Evolutionary conservation across 1,140 invertebrate species (phyloP).

Genomic region (Rhopalosiphum maidis): DNA sequence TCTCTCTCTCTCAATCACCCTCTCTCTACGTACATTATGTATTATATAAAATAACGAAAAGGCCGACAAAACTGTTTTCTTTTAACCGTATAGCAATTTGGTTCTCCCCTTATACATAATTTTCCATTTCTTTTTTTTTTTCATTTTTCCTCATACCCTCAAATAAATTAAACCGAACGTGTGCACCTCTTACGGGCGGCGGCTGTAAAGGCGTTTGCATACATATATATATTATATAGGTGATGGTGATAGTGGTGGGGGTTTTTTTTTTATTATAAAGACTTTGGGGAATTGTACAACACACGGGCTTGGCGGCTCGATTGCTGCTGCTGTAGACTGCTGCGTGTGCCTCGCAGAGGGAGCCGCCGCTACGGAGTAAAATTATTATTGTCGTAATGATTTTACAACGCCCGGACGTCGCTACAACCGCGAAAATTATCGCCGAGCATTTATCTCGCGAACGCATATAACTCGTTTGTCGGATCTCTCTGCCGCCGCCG

Average conservation of each 20-base stretch:
- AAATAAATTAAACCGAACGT: slow-evolving; percentile 57
- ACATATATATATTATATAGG: not conserved
- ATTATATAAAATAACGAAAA: slow-evolving; percentile 28
- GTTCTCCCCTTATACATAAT: slow-evolving; percentile 46
- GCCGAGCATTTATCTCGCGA: slow-evolving; percentile 35
- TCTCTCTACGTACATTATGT: not conserved
- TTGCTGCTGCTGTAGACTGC: not conserved
- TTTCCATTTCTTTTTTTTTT: slow-evolving; percentile 40
- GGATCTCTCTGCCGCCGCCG: not conserved
- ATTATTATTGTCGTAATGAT: slow-evolving; percentile 57
- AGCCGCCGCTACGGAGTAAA: not conserved
- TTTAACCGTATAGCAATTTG: slow-evolving; percentile 52
- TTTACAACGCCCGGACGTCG: slow-evolving; percentile 54
- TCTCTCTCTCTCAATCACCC: no score
- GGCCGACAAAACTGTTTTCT: slow-evolving; percentile 50
- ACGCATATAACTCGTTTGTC: slow-evolving; percentile 32
- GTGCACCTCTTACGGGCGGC: slow-evolving; percentile 2
- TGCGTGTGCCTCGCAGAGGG: not conserved
- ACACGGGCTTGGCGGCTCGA: slow-evolving; percentile 21
- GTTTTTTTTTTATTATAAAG: slow-evolving; percentile 51
- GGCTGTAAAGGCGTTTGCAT: not conserved
- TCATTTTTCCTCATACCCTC: slow-evolving; percentile 24
- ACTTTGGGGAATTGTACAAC: slow-evolving; percentile 52
- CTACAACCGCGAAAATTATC: slow-evolving; percentile 52
- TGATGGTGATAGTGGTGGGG: not conserved